A percentile compares a stretch with the other conserved stretches of the same genome.
phyloP scores from a whole-genome alignment of 1,140 invertebrate genomes.

The Trichogramma pretiosum region DNA sequence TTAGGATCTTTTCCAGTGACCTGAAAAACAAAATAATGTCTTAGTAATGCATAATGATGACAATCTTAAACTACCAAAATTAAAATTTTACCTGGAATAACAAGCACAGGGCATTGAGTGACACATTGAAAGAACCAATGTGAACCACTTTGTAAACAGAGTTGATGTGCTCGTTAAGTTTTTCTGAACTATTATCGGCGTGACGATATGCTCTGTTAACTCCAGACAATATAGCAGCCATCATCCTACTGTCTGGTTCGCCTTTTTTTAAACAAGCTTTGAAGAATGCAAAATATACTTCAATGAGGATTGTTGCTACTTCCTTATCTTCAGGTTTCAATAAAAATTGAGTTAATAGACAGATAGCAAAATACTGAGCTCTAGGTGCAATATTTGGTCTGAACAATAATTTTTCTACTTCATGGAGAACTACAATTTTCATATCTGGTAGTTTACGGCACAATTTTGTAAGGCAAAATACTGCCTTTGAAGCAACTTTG shows the following conservation, averaged over 20 bases:
- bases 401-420: conserved; percentile 86
- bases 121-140: conserved; percentile 69
- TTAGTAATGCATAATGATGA: neutral
- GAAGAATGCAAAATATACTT: conserved; percentile 94
- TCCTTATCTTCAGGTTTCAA: conserved; percentile 62
- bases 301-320: conserved; percentile 72
- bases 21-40: conserved; percentile 28
- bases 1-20: conserved; percentile 31
- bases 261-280: conserved; percentile 85
- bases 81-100: conserved; percentile 65
- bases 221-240: conserved; percentile 81
- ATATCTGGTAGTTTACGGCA: conserved; percentile 84
- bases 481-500: conserved; percentile 78
- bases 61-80: conserved; percentile 3
- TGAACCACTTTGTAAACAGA: conserved; percentile 87
- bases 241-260: conserved; percentile 83
- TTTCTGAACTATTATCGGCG: conserved; percentile 50
- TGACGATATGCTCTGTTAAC: conserved; percentile 82
- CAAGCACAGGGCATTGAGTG: conserved; percentile 78
- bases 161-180: conserved; percentile 63
- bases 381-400: conserved; percentile 72
- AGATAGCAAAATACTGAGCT: conserved; percentile 90
- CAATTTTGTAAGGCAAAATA: conserved; percentile 77
- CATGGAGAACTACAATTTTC: conserved; percentile 76
- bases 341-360: conserved; percentile 78